Base-by-base conservation (phyloP, 2,888 invertebrate species). In the Apeira syringaria region DNA sequence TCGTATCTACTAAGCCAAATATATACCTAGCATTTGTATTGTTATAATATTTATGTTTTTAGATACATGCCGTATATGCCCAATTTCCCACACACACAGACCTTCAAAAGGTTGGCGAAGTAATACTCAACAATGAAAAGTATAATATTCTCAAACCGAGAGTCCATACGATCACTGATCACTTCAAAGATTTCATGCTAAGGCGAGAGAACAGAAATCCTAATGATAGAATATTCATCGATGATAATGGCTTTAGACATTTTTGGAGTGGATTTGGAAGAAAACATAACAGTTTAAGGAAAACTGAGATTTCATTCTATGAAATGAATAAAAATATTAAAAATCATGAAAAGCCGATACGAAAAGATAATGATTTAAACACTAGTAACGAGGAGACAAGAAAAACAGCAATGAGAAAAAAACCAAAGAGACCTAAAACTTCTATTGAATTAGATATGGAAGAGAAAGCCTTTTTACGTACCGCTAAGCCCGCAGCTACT, bases 161-260 rank as follows among this genome's bases (percentile, higher is more conserved):
- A 0, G 37, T 61, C 0, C 86, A 87, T 37, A 34, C 56, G 3
- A 43, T 82, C 2, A 61, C 56, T 10, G 79, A 84, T 46, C 68
- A 80, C 47, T 80, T 80, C 44, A 58, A 73, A 42, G 67, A 77
- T n/a, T 67, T 61, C 18, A 63, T 78, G 41, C 40, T 70, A 11
- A 64, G 71, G 37, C 50, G 59, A 10, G 51, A 56, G 5, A 64
- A 47, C 6, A 36, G 30, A 8, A 38, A 37, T 1, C 40, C 56
- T 1, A 54, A 59, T 0, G 58, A 61, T 11, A 65, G 65, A 42
- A 18, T 82, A 6, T 78, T 75, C 37, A 35, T 84, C 1, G 85
- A 85, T 34, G 54, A 62, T 3, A 77, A 81, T 41, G 81, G 85
- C 0, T 68, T 82, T 1, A 61, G 80, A 44, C 86, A 86, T 57